Base-by-base conservation (phyloP, 2,888 invertebrate genomes). In the Pammene fasciana region DNA sequence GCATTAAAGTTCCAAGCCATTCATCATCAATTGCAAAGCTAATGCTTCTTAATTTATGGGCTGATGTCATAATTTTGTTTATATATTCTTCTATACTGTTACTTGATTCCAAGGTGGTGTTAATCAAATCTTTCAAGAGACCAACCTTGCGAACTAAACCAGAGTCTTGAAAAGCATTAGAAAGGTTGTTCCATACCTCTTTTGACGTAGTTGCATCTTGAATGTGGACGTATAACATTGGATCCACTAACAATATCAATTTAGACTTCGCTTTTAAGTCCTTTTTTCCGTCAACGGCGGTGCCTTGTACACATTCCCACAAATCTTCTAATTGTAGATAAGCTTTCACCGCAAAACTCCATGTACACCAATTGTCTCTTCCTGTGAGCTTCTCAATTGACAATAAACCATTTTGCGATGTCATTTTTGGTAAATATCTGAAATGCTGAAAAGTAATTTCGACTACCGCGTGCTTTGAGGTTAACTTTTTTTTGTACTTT, bases 101-200 rank as follows among this genome's bases (percentile, higher is more conserved):
- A 34, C 54, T 54, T n/a, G 11, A 34, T n/a, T 54, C 54, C n/a
- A 54, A 13, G 6, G 54, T 54, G 6, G 54, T 54, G 34, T 54
- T 34, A 9, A 54, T 54, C 6, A 52, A n/a, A 18, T 54, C 54
- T 34, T n/a, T 54, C 14, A 54, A n/a, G 13, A 54, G 14, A 34
- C 54, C 54, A 54, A 54, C 62, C 43, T 56, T 38, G 1, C 56
- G 36, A 9, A 41, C 11, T 16, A 56, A 56, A 10, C 41, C 56
- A 10, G 56, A 56, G 26, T 75, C 77, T n/a, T 76, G 74, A 38
- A 75, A 77, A n/a, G 74, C 75, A 52, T 55, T 67, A 7, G 45
- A 11, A 1, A 74, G 13, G 50, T 72, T 74, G 0, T 60, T 7
- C 74, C 74, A 73, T 7, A 75, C 72, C 48, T 74, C 71, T 62